Conservation (phyloP, 2,888 invertebrate genomes). For the Anagyrus pseudococci region DNA sequence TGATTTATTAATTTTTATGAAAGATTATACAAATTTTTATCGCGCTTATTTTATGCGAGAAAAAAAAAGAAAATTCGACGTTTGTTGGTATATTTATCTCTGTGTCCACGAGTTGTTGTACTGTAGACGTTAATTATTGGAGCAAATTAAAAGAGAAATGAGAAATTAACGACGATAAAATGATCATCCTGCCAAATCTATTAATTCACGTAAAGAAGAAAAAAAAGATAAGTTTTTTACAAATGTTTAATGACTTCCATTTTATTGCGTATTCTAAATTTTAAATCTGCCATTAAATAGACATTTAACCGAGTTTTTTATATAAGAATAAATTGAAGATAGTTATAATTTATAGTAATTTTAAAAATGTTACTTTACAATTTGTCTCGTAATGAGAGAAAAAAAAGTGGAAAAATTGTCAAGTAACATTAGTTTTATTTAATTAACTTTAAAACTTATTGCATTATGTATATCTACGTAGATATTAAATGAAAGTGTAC, state of each 20-base stretch:
- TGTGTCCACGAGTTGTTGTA: constrained; percentile 26
- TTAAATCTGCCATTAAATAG: constrained; percentile 11
- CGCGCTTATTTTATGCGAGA: background rate
- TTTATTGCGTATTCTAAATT: constrained; percentile 21
- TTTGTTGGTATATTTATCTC: constrained; percentile 26
- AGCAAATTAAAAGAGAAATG: constrained; percentile 15
- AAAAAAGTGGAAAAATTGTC: constrained; percentile 3
- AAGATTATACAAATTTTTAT: background rate
- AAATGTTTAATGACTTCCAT: constrained; percentile 18
- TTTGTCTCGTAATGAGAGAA: constrained; percentile 4
- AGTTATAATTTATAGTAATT: constrained; percentile 5
- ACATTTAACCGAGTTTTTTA: constrained; percentile 10
- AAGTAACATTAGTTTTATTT: constrained; percentile 15
- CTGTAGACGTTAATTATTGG: constrained; percentile 26
- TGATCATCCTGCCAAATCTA: constrained; percentile 26
- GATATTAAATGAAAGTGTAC: constrained; percentile 37
- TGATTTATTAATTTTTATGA: too few species aligned
- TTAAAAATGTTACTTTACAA: constrained; percentile 4
- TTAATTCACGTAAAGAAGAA: constrained; percentile 14
- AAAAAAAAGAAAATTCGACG: background rate
- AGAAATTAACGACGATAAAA: constrained; percentile 13
- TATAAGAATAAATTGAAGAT: background rate
- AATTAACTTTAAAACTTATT: constrained; percentile 27
- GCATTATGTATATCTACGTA: constrained; percentile 53
- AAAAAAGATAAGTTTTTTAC: constrained; percentile 21